Conservation (phyloP, 2,888 invertebrate genomes). For the Apotomis betuletana region DNA sequence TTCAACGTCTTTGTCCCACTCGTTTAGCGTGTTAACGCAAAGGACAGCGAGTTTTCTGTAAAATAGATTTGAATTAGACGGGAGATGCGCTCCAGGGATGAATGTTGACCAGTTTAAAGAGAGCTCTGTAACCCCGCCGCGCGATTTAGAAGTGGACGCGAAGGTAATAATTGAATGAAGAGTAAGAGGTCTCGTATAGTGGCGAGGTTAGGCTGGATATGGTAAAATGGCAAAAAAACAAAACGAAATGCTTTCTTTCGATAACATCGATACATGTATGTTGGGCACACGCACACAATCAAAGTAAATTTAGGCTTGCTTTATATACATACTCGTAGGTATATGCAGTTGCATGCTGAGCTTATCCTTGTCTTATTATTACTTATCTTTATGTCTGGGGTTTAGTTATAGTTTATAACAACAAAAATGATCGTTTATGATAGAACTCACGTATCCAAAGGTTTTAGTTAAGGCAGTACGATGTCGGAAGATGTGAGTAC, state of each 20-base stretch:
- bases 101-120: slow-evolving; percentile 18
- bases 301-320: too few species aligned
- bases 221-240: slow-evolving; percentile 8
- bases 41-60: slow-evolving; percentile 18
- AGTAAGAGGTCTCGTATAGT: background rate
- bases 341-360: too few species aligned
- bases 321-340: too few species aligned
- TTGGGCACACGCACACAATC: slow-evolving; percentile 5
- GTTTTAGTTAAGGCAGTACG: too few species aligned
- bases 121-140: slow-evolving; percentile 1
- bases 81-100: slow-evolving; percentile 30
- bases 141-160: slow-evolving; percentile 2
- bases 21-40: slow-evolving; percentile 13
- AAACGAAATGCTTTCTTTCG: slow-evolving; percentile 5
- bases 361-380: too few species aligned
- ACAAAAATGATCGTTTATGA: too few species aligned
- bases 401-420: too few species aligned
- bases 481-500: too few species aligned
- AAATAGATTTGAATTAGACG: slow-evolving; percentile 10
- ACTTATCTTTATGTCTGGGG: too few species aligned
- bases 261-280: slow-evolving; percentile 8
- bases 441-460: too few species aligned
- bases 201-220: slow-evolving; percentile 8
- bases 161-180: slow-evolving; percentile 17
- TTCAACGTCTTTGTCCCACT: slow-evolving; percentile 47